A percentile compares a stretch with the other conserved stretches of the same genome.
These are phyloP conservation scores for Anoplophora glabripennis DNA, from an alignment of 1,140 invertebrate species.

Conservation along the genomic window DNA sequence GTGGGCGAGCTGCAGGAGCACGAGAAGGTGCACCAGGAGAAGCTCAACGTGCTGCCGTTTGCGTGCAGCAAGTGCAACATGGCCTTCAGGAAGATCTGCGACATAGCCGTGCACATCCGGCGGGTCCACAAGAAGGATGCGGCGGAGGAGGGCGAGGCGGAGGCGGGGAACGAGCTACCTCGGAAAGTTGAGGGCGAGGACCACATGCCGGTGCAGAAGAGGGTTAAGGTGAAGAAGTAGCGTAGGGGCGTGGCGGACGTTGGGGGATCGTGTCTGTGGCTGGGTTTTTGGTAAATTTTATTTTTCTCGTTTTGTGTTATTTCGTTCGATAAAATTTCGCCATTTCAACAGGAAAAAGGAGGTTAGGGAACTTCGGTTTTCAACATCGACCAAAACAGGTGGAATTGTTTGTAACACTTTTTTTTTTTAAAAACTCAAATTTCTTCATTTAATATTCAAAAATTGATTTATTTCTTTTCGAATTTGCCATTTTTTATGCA, in stretches of 20 bases:
- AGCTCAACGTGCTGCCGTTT: slow-evolving; percentile 29
- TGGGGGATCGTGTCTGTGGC: no score
- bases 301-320: no score
- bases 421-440: no score
- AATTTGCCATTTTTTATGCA: no score
- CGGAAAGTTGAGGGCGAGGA: not conserved
- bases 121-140: slow-evolving; percentile 17
- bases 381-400: no score
- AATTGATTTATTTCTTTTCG: no score
- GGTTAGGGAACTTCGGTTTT: no score
- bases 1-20: slow-evolving; percentile 25
- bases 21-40: slow-evolving; percentile 28
- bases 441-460: no score
- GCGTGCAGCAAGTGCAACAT: slow-evolving; percentile 38
- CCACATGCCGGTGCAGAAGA: not conserved
- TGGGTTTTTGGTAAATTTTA: no score
- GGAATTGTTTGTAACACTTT: no score
- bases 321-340: no score
- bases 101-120: slow-evolving; percentile 31
- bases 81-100: slow-evolving; percentile 30
- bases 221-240: not conserved
- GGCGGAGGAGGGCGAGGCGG: not conserved
- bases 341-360: no score
- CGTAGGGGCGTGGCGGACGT: not conserved
- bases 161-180: not conserved